phyloP scores from a whole-genome alignment of 1,140 invertebrate species.

The Cydia amplana region DNA sequence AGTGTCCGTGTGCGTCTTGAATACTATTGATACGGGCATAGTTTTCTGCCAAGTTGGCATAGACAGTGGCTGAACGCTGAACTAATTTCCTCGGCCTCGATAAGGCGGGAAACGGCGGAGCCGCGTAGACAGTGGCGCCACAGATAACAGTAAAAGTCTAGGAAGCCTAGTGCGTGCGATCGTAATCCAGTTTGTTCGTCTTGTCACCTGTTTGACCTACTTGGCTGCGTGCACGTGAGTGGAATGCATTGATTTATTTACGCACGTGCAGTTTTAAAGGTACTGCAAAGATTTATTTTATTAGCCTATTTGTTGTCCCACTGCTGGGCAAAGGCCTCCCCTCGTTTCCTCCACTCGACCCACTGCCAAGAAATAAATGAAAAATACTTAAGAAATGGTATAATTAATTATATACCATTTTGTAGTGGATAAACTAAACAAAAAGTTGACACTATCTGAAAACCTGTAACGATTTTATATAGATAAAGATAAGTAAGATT shows the following conservation, averaged over 20 bases:
- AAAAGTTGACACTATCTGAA: too few relatives aligned
- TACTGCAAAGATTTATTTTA: too few relatives aligned
- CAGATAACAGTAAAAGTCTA: background rate
- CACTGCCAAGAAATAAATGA: background rate
- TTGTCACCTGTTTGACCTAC: constrained; percentile 21
- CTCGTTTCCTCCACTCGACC: too few relatives aligned
- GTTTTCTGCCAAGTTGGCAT: constrained; percentile 4
- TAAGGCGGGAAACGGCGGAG: background rate
- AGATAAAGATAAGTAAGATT: too few relatives aligned
- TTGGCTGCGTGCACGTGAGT: constrained; percentile 14
- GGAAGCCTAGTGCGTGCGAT: constrained; percentile 22
- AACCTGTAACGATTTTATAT: too few relatives aligned
- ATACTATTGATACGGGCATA: constrained; percentile 6
- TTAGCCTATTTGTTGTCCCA: too few relatives aligned
- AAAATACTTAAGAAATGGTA: background rate
- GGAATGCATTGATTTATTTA: constrained; percentile 25
- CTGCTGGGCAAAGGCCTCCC: too few relatives aligned
- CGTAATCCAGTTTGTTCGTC: constrained; percentile 24
- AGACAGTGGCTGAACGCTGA: background rate
- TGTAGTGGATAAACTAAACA: background rate
- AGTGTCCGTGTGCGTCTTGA: constrained; percentile 35
- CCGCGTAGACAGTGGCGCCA: constrained; percentile 17
- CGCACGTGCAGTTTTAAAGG: constrained; percentile 10
- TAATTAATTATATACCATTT: background rate
- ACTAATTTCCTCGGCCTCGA: background rate